These are phyloP conservation scores for Parapsyche elsis DNA, from an alignment of 1,140 invertebrate species.

Conservation along the genomic window DNA sequence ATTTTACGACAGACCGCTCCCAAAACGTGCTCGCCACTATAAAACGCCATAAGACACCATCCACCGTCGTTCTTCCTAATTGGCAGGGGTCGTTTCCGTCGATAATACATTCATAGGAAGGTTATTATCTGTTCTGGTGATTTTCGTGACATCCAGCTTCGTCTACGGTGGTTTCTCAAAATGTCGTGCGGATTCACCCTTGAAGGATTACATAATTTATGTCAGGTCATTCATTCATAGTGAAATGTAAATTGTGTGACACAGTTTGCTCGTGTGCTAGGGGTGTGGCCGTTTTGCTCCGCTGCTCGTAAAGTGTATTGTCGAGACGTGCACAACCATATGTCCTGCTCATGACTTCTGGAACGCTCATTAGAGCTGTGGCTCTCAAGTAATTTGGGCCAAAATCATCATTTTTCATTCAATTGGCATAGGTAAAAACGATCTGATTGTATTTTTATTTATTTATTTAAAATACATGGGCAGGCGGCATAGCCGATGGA, in stretches of 20 bases:
- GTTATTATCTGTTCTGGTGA: too few relatives aligned
- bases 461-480: too few relatives aligned
- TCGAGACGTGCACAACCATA: constrained; percentile 1
- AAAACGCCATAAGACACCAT: not conserved
- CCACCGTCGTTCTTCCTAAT: not conserved
- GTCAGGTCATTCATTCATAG: not conserved
- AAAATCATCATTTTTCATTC: too few relatives aligned
- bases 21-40: not conserved
- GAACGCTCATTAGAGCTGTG: not conserved
- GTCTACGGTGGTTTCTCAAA: not conserved
- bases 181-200: not conserved
- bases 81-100: too few relatives aligned
- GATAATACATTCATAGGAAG: too few relatives aligned
- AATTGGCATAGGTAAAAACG: too few relatives aligned
- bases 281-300: constrained; percentile 24
- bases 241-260: constrained; percentile 24
- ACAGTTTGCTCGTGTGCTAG: not conserved
- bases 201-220: not conserved
- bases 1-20: constrained; percentile 25
- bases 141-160: not conserved
- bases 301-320: constrained; percentile 19
- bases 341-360: not conserved
- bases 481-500: too few relatives aligned
- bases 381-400: too few relatives aligned
- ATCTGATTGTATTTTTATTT: too few relatives aligned